Percentiles rank a stretch among this genome's conserved stretches.
Evolutionary conservation across 2,888 invertebrate species (phyloP).

Genomic region (Pelosia muscerda): DNA sequence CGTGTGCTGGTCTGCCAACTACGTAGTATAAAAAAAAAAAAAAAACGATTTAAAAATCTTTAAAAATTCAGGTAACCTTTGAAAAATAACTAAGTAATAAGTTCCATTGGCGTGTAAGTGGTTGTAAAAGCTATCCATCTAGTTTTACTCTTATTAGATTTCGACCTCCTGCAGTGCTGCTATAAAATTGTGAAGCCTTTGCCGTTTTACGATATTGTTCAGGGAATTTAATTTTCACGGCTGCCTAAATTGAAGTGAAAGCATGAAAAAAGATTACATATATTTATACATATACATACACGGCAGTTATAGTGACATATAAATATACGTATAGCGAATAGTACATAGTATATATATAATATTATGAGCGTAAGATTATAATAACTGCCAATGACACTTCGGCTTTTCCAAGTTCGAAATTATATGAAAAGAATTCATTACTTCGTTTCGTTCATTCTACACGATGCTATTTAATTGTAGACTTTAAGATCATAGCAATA

Average conservation of each 20-base stretch:
- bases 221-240: neutral
- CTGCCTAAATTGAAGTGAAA: neutral
- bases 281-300: neutral
- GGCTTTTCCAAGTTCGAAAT: too few relatives aligned
- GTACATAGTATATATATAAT: neutral
- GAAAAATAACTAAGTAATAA: neutral
- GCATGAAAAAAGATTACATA: neutral
- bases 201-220: neutral
- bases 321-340: neutral
- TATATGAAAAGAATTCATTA: too few relatives aligned
- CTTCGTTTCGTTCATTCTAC: too few relatives aligned
- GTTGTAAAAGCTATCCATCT: neutral
- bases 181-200: conserved; percentile 2
- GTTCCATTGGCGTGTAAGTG: neutral
- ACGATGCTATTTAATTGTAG: too few relatives aligned
- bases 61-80: neutral
- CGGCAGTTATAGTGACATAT: neutral
- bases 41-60: too few relatives aligned
- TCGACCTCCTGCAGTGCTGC: neutral
- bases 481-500: too few relatives aligned
- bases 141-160: neutral
- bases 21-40: too few relatives aligned
- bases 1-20: too few relatives aligned
- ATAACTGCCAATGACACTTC: too few relatives aligned
- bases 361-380: too few relatives aligned